Percentiles rank a stretch among this genome's conserved stretches.
Evolutionary conservation across 2,113 vertebrate species (phyloP).

Genomic region (Malurus cyaneus): DNA sequence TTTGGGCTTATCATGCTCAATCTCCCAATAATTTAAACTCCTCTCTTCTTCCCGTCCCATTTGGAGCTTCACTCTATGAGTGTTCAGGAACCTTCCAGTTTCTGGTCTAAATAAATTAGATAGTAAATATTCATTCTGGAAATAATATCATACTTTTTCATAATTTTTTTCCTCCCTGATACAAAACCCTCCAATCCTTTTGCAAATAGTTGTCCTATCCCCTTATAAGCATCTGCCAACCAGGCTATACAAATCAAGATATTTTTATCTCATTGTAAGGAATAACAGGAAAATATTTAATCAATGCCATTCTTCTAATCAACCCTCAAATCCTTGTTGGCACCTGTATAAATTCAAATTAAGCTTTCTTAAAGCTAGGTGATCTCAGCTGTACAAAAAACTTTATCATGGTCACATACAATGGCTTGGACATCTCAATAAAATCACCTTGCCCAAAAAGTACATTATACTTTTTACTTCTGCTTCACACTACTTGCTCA

Average conservation of each 20-base stretch:
- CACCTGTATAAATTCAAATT: neutral
- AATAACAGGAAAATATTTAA: neutral
- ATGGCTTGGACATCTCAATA: neutral
- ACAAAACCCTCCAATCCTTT: neutral
- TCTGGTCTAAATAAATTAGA: neutral
- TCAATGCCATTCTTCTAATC: neutral
- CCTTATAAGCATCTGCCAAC: neutral
- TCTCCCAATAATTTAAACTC: neutral
- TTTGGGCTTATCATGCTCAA: neutral
- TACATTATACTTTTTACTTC: neutral
- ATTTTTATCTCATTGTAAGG: neutral
- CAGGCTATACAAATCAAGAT: neutral
- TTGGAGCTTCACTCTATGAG: neutral
- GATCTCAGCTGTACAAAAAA: neutral
- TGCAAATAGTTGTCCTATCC: neutral
- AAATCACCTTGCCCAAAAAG: neutral
- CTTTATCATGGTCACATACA: neutral
- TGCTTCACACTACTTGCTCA: neutral
- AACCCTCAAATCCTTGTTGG: neutral
- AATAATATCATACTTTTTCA: neutral
- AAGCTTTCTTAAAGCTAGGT: neutral
- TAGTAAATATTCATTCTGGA: neutral
- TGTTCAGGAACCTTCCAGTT: neutral
- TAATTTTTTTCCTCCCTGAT: neutral
- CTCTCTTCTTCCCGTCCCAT: neutral